Percentiles rank a stretch among this genome's conserved stretches.
phyloP scores from a whole-genome alignment of 2,888 invertebrate species.

The Drosophila neonasuta region DNA sequence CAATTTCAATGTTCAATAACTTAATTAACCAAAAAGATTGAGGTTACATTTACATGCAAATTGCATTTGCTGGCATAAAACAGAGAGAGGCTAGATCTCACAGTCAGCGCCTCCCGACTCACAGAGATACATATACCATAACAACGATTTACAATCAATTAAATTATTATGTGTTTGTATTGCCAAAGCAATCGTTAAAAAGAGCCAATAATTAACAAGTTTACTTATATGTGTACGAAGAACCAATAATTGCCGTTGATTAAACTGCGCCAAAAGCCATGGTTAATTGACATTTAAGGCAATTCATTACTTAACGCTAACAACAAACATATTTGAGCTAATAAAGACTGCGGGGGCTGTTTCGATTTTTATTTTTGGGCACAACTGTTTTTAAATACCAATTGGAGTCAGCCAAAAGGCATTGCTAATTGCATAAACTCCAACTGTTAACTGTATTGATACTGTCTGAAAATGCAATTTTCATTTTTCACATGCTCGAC shows the following conservation, averaged over 20 bases:
- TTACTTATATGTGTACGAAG: conserved; percentile 42
- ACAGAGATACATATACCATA: conserved; percentile 10
- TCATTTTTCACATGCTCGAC: conserved; percentile 66
- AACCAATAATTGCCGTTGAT: conserved; percentile 59
- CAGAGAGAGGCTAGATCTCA: neutral
- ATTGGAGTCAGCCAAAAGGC: conserved; percentile 43
- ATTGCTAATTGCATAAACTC: conserved; percentile 62
- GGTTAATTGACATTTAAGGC: conserved; percentile 73
- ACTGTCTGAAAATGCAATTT: conserved; percentile 53
- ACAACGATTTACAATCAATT: conserved; percentile 31
- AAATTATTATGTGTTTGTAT: conserved; percentile 20
- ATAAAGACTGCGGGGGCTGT: conserved; percentile 53
- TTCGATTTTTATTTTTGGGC: conserved; percentile 37
- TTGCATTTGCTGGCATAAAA: conserved; percentile 21
- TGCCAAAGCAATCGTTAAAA: conserved; percentile 29
- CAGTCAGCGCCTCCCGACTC: conserved; percentile 10
- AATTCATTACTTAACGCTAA: conserved; percentile 60
- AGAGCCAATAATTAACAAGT: conserved; percentile 37
- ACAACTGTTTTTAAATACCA: conserved; percentile 59
- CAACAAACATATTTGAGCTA: conserved; percentile 29
- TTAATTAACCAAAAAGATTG: conserved; percentile 58
- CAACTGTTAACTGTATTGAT: conserved; percentile 39
- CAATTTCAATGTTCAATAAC: conserved; percentile 60
- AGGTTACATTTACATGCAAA: conserved; percentile 46
- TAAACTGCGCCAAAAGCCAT: conserved; percentile 54